phyloP scores from a whole-genome alignment of 2,888 invertebrate genomes.

The Crematogaster levior region DNA sequence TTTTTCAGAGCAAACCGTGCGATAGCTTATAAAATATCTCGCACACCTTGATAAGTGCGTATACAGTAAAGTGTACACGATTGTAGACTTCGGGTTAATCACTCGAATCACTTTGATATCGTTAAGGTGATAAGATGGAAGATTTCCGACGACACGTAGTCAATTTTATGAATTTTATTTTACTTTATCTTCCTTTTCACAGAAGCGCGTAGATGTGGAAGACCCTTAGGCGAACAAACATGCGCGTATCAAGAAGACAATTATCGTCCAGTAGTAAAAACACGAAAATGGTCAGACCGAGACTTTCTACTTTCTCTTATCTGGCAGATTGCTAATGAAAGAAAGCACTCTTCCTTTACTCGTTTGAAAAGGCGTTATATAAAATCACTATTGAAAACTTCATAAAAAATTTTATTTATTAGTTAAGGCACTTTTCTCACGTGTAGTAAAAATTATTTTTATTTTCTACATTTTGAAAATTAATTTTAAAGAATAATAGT shows the following conservation, averaged over 20 bases:
- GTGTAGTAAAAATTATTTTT: neutral
- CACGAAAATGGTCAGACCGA: neutral
- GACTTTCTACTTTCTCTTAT: neutral
- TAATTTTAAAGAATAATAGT: neutral
- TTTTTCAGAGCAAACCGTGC: neutral
- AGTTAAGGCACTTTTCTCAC: neutral
- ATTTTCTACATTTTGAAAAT: neutral
- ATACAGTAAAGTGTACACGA: neutral
- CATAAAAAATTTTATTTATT: neutral
- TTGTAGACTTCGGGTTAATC: neutral
- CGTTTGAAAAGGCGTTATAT: neutral
- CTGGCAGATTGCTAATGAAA: neutral
- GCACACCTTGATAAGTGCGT: neutral
- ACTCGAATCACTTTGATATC: neutral
- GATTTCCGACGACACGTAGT: neutral
- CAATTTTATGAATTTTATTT: no score
- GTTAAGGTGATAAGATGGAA: neutral
- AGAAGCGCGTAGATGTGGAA: neutral
- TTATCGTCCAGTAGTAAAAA: constrained; percentile 10
- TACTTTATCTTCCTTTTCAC: neutral
- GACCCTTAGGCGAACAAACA: neutral
- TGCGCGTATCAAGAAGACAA: neutral
- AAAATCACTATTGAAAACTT: neutral
- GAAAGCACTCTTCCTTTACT: neutral
- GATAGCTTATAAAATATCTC: neutral